These are phyloP conservation scores for Dryoscopus gambensis DNA, from an alignment of 2,113 vertebrate species.

Conservation along the genomic window DNA sequence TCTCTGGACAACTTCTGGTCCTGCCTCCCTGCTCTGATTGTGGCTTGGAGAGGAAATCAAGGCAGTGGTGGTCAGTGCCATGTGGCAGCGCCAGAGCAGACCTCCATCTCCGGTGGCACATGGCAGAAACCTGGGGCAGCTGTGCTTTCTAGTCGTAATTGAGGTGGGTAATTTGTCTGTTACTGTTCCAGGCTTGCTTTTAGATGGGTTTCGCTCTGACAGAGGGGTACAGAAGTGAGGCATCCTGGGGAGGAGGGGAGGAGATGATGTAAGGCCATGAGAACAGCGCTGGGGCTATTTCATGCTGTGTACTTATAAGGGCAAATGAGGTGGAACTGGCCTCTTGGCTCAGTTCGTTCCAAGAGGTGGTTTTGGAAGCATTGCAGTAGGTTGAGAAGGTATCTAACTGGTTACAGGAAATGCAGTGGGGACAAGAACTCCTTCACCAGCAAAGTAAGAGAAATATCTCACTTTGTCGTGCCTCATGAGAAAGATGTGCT, in stretches of 20 bases:
- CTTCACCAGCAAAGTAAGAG: not conserved
- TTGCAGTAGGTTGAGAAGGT: not conserved
- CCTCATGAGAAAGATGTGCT: not conserved
- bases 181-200: not conserved
- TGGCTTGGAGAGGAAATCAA: not conserved
- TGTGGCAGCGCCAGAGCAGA: not conserved
- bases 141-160: not conserved
- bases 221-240: not conserved
- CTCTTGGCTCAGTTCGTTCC: not conserved
- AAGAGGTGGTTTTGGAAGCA: not conserved
- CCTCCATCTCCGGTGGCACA: accelerated
- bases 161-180: not conserved
- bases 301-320: conserved; percentile 2
- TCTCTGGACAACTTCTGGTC: not conserved
- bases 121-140: not conserved
- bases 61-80: not conserved
- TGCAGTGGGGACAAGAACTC: not conserved
- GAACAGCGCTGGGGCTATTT: not conserved
- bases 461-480: not conserved
- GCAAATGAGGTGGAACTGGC: not conserved
- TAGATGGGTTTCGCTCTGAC: not conserved
- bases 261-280: not conserved
- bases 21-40: not conserved
- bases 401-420: not conserved
- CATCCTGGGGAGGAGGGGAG: not conserved